phyloP scores from a whole-genome alignment of 2,113 vertebrate genomes.

The Vireo altiloquus region DNA sequence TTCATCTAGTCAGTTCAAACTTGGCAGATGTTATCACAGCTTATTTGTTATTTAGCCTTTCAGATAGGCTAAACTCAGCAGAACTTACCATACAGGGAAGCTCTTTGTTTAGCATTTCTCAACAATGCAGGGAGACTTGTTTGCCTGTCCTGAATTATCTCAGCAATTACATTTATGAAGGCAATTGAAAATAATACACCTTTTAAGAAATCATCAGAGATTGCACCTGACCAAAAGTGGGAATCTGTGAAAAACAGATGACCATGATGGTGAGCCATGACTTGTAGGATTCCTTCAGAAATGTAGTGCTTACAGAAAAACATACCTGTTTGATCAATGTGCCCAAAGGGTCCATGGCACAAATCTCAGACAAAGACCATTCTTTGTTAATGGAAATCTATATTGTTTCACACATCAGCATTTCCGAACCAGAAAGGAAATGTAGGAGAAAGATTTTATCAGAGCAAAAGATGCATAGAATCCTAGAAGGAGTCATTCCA shows the following conservation, averaged over 20 bases:
- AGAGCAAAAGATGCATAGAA: neutral
- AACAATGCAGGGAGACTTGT: neutral
- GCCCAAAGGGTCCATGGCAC: neutral
- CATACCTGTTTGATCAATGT: neutral
- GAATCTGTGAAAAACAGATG: neutral
- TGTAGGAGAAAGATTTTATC: neutral
- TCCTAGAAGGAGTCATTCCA: neutral
- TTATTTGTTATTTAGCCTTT: neutral
- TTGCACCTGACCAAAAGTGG: neutral
- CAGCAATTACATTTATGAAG: neutral
- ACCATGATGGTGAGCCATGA: neutral
- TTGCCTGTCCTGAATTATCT: neutral
- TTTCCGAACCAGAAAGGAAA: neutral
- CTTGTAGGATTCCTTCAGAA: neutral
- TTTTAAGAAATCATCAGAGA: neutral
- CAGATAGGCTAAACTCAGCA: neutral
- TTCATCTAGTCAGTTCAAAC: neutral
- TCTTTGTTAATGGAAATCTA: neutral
- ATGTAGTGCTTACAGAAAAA: neutral
- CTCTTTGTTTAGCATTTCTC: neutral
- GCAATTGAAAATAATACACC: neutral
- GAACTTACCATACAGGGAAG: neutral
- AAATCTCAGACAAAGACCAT: neutral
- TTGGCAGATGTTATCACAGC: neutral
- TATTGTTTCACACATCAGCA: neutral